phyloP scores from a whole-genome alignment of 2,888 invertebrate genomes.

The Hyppa rectilinea region DNA sequence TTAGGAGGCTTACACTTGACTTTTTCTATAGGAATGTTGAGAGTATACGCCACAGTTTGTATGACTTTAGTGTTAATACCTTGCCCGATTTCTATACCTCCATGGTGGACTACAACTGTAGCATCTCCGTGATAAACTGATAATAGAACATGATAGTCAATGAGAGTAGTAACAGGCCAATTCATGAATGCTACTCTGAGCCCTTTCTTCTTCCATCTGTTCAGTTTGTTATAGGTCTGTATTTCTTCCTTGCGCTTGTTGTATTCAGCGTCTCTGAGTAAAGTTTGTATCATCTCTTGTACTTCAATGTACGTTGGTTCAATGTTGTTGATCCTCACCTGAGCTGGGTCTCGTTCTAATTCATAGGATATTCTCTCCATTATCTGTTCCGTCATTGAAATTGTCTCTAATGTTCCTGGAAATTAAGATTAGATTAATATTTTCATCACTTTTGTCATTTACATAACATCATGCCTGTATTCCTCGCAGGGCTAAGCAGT shows the following conservation, averaged over 20 bases:
- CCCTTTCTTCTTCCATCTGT: conserved; percentile 95
- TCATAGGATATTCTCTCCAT: conserved; percentile 92
- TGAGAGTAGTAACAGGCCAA: conserved; percentile 90
- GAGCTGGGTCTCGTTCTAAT: conserved; percentile 89
- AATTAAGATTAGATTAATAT: conserved; percentile 16
- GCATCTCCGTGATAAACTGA: conserved; percentile 93
- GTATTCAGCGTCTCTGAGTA: conserved; percentile 87
- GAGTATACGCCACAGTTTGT: conserved; percentile 92
- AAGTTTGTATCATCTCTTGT: conserved; percentile 73
- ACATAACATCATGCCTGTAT: too few species aligned
- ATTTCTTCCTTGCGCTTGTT: conserved; percentile 89
- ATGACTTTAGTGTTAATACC: conserved; percentile 94
- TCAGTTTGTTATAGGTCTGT: conserved; percentile 91
- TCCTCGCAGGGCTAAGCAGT: too few species aligned
- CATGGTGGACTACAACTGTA: conserved; percentile 93
- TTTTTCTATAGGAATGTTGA: conserved; percentile 92
- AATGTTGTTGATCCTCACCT: conserved; percentile 84
- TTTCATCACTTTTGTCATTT: too few species aligned
- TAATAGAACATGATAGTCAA: conserved; percentile 91
- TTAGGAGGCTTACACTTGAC: conserved; percentile 92
- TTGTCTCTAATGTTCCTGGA: conserved; percentile 91
- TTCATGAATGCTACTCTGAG: conserved; percentile 92
- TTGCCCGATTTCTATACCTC: conserved; percentile 95
- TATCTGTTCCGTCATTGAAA: conserved; percentile 91
- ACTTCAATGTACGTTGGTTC: conserved; percentile 84